A percentile compares a stretch with the other conserved stretches of the same genome.
Conservation (phyloP, 2,797 vertebrate genomes). For the Sphenopsis melanotis region DNA sequence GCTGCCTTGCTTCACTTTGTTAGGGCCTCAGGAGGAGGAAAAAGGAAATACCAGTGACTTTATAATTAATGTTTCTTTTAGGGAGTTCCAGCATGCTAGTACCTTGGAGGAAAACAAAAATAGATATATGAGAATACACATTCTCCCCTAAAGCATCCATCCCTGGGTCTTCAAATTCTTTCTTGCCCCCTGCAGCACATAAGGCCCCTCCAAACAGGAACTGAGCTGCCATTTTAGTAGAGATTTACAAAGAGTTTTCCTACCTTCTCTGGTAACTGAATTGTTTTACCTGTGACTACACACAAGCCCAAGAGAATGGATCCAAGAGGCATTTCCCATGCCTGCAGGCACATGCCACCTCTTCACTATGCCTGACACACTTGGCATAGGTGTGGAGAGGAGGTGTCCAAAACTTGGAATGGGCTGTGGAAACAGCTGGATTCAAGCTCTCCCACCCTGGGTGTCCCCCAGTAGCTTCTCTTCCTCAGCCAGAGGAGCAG, state of each 20-base stretch:
- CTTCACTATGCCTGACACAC: background rate
- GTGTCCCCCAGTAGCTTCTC: background rate
- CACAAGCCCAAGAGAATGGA: fast-evolving
- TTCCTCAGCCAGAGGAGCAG: background rate
- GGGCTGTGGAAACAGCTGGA: background rate
- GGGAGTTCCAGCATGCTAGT: background rate
- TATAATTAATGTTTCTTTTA: background rate
- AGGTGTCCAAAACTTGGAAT: background rate
- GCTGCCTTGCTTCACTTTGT: background rate
- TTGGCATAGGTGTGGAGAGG: background rate
- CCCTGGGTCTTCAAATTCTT: background rate
- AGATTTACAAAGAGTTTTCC: background rate
- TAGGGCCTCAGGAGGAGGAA: background rate
- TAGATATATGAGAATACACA: background rate
- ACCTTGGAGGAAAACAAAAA: background rate
- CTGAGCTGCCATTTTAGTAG: background rate
- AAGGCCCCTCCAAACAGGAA: background rate
- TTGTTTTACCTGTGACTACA: background rate
- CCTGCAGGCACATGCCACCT: background rate
- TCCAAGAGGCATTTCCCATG: background rate
- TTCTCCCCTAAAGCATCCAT: background rate
- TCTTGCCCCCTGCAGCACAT: background rate
- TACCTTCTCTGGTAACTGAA: background rate
- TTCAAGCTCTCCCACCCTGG: background rate
- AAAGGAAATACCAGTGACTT: background rate